phyloP scores from a whole-genome alignment of 2,888 invertebrate genomes.

The Boloria selene region DNA sequence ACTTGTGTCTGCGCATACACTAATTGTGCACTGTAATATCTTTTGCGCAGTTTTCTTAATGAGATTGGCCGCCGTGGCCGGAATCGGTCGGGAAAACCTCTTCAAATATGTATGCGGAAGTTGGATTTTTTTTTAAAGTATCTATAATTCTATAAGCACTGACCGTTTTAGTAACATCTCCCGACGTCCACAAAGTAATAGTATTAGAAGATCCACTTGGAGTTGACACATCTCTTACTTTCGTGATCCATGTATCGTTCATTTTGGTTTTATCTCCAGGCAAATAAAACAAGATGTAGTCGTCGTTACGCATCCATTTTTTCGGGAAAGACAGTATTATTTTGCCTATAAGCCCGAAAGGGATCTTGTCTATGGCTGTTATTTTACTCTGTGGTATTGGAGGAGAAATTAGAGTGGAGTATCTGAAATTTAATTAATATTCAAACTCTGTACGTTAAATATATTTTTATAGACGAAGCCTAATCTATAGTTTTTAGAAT shows the following conservation, averaged over 20 bases:
- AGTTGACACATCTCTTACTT: not conserved
- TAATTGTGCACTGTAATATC: too few species aligned
- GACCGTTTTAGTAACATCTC: slow-evolving; percentile 12
- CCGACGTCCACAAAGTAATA: not conserved
- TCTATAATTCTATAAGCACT: not conserved
- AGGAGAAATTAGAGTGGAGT: slow-evolving; percentile 10
- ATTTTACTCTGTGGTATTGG: slow-evolving; percentile 1
- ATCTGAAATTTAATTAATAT: slow-evolving; percentile 2
- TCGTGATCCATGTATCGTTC: not conserved
- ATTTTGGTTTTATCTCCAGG: slow-evolving; percentile 5
- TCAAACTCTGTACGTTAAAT: not conserved
- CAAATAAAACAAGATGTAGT: slow-evolving; percentile 8
- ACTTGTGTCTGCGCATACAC: too few species aligned
- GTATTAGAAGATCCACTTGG: slow-evolving; percentile 9
- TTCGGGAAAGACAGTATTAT: slow-evolving; percentile 4
- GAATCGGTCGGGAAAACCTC: too few species aligned
- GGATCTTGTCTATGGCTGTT: slow-evolving; percentile 9
- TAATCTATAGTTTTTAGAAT: too few species aligned
- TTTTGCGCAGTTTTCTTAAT: too few species aligned
- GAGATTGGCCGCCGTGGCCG: too few species aligned
- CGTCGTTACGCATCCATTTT: not conserved
- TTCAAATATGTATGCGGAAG: too few species aligned
- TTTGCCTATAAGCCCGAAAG: slow-evolving; percentile 9
- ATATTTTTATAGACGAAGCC: too few species aligned
- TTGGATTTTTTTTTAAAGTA: too few species aligned